phyloP scores from a whole-genome alignment of 2,888 invertebrate genomes.

The Clanis bilineata region DNA sequence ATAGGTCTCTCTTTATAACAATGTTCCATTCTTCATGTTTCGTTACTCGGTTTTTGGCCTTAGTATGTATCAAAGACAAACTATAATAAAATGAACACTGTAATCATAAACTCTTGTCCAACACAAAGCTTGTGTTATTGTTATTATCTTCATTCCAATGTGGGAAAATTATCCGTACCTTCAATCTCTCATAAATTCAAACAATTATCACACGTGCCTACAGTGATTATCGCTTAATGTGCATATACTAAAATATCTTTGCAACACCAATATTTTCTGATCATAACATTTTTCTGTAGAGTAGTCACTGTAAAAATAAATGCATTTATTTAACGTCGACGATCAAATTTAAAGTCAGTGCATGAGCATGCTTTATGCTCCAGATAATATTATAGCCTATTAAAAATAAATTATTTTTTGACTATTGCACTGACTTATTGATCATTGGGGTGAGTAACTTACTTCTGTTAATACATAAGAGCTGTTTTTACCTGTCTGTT shows the following conservation, averaged over 20 bases:
- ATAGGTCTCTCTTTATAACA: too few species aligned
- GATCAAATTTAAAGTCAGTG: constrained; percentile 40
- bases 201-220: constrained; percentile 66
- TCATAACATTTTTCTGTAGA: constrained; percentile 77
- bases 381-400: constrained; percentile 5
- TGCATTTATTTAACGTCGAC: constrained; percentile 72
- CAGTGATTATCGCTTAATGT: constrained; percentile 67
- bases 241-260: constrained; percentile 76
- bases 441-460: constrained; percentile 26
- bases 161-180: neutral
- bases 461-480: constrained; percentile 11
- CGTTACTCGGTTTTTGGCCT: too few species aligned
- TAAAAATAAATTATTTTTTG: neutral
- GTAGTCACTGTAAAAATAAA: constrained; percentile 81
- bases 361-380: constrained; percentile 47
- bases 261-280: constrained; percentile 75
- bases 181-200: constrained; percentile 24
- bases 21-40: too few species aligned
- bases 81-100: neutral
- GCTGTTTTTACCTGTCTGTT: constrained; percentile 55
- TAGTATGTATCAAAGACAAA: neutral
- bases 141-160: neutral
- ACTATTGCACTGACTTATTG: constrained; percentile 18
- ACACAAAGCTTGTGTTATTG: neutral
- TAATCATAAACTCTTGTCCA: neutral